Base-by-base conservation (phyloP, 2,113 vertebrate genomes). In the Notarius quadriscutis region DNA sequence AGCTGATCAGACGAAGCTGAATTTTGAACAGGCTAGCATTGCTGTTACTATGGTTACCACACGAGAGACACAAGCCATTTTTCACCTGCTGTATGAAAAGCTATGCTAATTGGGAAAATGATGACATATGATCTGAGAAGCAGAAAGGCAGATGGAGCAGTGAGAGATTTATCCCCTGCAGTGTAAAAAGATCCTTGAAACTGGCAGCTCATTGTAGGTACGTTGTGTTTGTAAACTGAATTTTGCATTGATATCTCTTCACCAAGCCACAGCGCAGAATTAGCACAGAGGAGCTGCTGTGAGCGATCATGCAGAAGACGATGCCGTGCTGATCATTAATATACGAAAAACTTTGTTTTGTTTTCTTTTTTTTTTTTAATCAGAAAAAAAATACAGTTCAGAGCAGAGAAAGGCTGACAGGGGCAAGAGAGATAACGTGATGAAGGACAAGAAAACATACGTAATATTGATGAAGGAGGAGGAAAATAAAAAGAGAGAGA, bases 21-120 rank as follows among this genome's bases (percentile, higher is more conserved):
- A 58, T 17, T 55, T 57, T 55, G 57, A 80, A 55, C 53, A 60
- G 27, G 17, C 17, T 58, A 41, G 57, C 53, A 81, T 81, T 81
- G 55, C 79, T 58, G 60, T 81, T 81, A 22, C 79, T 60, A 81
- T 60, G 55, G 55, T 41, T 60, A 81, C 79, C 27, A 60, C 9
- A 5, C 2, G 1, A 41, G 27, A 60, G 79, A 57, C 17, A 30
- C n/a, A 81, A 60, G 17, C 27, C 1, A 81, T 81, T 81, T 81
- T 81, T 81, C 27, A 81, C 79, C 79, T 60, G 79, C 55, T 81
- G 14, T 81, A 81, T 81, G 8, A 81, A 81, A 81, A 81, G 17
- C n/a, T 81, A 60, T 60, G 55, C 55, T 60, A 81, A 60, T 60
- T 81, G 79, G 53, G 53, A 81, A 81, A 60, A 60, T 60, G 7